Conservation (phyloP, 2,888 invertebrate genomes). For the Drosophila nr. medialis region DNA sequence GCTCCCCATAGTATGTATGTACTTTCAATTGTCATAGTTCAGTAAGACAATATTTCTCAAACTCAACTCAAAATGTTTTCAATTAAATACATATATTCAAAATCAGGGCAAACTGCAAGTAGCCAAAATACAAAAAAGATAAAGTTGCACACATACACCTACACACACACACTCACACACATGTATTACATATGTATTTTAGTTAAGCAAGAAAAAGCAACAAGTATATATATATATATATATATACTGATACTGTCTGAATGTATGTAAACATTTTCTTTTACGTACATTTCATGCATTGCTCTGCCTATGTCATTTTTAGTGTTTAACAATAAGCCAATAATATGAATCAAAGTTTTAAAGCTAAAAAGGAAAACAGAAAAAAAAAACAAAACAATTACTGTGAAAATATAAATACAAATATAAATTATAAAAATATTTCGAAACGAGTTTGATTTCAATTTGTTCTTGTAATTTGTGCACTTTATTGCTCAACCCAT, state of each 20-base stretch:
- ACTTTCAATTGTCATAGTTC: constrained; percentile 72
- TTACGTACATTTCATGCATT: constrained; percentile 69
- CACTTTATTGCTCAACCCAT: neutral
- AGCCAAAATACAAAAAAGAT: constrained; percentile 53
- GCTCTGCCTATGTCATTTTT: constrained; percentile 62
- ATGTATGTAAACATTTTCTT: constrained; percentile 64
- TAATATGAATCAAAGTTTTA: constrained; percentile 64
- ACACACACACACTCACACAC: constrained; percentile 28
- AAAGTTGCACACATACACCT: constrained; percentile 11
- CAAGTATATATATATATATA: constrained; percentile 30
- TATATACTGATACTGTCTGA: constrained; percentile 26
- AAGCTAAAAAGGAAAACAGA: constrained; percentile 47
- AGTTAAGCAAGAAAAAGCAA: constrained; percentile 46
- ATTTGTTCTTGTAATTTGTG: neutral
- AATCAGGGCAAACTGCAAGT: constrained; percentile 67
- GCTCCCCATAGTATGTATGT: constrained; percentile 48
- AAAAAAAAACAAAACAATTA: constrained; percentile 46
- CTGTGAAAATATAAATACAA: constrained; percentile 57
- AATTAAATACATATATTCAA: constrained; percentile 58
- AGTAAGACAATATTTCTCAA: constrained; percentile 60
- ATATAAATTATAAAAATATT: constrained; percentile 44
- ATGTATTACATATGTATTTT: constrained; percentile 61
- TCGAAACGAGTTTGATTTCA: neutral
- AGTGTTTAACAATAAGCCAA: constrained; percentile 60
- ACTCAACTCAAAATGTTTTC: constrained; percentile 62